These are phyloP conservation scores for Gallinago paraguaiae DNA, from an alignment of 2,113 vertebrate species.

Conservation along the genomic window DNA sequence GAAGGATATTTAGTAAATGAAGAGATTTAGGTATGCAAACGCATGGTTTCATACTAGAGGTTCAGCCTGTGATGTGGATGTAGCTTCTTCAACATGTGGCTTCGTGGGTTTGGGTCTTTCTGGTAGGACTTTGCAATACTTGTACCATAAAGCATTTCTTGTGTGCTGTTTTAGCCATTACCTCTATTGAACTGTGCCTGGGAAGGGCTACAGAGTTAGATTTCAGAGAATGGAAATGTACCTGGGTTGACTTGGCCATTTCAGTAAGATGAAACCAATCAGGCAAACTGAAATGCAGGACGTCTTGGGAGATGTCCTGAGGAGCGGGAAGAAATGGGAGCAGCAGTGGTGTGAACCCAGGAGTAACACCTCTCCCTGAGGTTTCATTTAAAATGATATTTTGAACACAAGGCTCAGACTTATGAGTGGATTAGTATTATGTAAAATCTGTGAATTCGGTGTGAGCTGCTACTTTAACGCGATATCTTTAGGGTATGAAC, in stretches of 20 bases:
- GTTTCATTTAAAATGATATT: slow-evolving; percentile 19
- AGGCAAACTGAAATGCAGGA: neutral
- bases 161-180: neutral
- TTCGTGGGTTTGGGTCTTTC: neutral
- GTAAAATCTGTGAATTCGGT: slow-evolving; percentile 47
- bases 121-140: neutral
- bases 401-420: slow-evolving; percentile 12
- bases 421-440: slow-evolving; percentile 1
- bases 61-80: neutral
- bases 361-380: neutral
- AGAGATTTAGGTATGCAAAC: neutral
- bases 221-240: neutral
- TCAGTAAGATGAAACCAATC: neutral
- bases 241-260: neutral
- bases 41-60: neutral
- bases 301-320: neutral
- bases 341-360: neutral
- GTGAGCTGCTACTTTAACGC: slow-evolving; percentile 3
- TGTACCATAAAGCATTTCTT: neutral
- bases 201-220: neutral
- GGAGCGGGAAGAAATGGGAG: neutral
- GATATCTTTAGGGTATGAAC: slow-evolving; percentile 56
- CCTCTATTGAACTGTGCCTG: neutral
- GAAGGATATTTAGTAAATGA: neutral
- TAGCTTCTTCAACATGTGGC: neutral